Evolutionary conservation across 2,797 vertebrate species (phyloP).

Genomic region (Mus caroli): DNA sequence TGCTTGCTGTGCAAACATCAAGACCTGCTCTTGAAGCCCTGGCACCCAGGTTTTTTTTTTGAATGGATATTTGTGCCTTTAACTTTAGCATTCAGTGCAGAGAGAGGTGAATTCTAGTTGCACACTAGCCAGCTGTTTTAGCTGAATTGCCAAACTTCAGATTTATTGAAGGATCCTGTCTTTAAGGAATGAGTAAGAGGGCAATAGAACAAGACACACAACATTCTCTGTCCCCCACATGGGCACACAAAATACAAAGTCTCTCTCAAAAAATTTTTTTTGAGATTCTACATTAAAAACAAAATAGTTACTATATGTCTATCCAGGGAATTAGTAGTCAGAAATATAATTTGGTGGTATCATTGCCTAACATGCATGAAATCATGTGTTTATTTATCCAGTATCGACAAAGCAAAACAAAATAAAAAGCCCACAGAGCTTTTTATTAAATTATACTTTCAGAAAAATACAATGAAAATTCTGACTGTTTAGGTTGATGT

Average conservation of each 20-base stretch:
- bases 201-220: neutral
- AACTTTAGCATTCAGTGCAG: neutral
- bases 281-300: neutral
- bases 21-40: neutral
- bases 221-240: neutral
- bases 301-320: neutral
- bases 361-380: neutral
- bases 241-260: neutral
- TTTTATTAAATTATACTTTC: constrained; percentile 45
- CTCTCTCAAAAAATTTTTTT: neutral
- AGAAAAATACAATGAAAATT: constrained; percentile 31
- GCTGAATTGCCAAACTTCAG: neutral
- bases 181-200: neutral
- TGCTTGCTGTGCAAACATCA: neutral
- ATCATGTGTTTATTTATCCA: neutral
- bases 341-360: neutral
- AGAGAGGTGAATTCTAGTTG: neutral
- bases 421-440: neutral
- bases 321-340: neutral
- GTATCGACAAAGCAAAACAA: neutral
- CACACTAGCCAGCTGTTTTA: neutral
- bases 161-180: neutral
- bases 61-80: neutral
- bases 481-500: constrained; percentile 8
- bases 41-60: neutral